Conservation (phyloP, 2,888 invertebrate genomes). For the Drosophila recens region DNA sequence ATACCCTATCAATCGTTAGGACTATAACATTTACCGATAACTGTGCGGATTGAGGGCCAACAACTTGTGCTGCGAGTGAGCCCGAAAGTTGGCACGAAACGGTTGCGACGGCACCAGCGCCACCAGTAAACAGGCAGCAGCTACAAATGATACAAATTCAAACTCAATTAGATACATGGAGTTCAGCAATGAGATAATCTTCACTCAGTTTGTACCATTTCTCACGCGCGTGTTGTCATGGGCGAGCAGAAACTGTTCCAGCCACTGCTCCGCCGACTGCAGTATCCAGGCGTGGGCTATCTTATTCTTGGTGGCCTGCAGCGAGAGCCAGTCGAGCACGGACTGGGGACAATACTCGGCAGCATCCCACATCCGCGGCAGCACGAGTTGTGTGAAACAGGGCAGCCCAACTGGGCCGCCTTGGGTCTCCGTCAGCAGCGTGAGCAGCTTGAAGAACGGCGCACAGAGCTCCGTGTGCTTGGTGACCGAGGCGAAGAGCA, state of each 20-base stretch:
- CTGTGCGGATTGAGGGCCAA: slow-evolving; percentile 78
- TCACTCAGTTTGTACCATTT: slow-evolving; percentile 87
- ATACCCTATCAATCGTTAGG: neutral
- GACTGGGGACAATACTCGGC: slow-evolving; percentile 96
- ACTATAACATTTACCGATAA: slow-evolving; percentile 69
- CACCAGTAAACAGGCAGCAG: slow-evolving; percentile 95
- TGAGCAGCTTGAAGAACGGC: slow-evolving; percentile 96
- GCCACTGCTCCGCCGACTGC: slow-evolving; percentile 96
- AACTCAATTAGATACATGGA: neutral
- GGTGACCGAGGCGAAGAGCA: slow-evolving; percentile 96
- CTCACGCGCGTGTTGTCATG: slow-evolving; percentile 94
- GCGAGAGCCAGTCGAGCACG: slow-evolving; percentile 95
- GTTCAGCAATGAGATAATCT: neutral
- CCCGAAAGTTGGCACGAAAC: slow-evolving; percentile 94
- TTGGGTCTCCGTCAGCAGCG: slow-evolving; percentile 93
- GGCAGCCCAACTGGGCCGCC: slow-evolving; percentile 91
- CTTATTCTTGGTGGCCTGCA: slow-evolving; percentile 94
- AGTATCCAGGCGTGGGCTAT: slow-evolving; percentile 96
- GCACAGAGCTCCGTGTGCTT: slow-evolving; percentile 95
- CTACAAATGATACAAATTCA: slow-evolving; percentile 81
- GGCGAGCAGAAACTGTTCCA: slow-evolving; percentile 94
- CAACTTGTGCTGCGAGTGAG: slow-evolving; percentile 85
- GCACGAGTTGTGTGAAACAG: slow-evolving; percentile 95
- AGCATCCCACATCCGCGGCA: slow-evolving; percentile 95
- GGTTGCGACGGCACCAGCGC: slow-evolving; percentile 96